Base-by-base conservation (phyloP, 2,888 invertebrate species). In the Cantharis lateralis region DNA sequence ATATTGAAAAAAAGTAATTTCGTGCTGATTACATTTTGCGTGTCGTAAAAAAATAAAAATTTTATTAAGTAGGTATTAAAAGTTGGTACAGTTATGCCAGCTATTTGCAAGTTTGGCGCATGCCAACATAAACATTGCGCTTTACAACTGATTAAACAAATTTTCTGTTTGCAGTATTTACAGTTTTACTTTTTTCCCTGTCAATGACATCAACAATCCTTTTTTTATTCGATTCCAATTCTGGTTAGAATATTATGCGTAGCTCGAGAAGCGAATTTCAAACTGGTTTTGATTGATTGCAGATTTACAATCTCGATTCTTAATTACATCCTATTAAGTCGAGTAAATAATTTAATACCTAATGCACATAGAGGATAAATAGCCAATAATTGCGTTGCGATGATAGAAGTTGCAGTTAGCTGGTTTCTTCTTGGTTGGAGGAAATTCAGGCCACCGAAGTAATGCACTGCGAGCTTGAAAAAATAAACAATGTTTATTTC, bases 291-390 rank as follows among this genome's bases (percentile, higher is more conserved):
- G 69, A 73, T 73, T 73, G 18, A 73, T 68, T 68, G 62, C 68
- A 73, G 73, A 68, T 73, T 68, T 68, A 68, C 62, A 68, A 28
- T 68, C 69, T 62, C 11, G 66, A 48, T 66, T 72, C 72, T 69
- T 73, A 69, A 73, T 73, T 73, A 62, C 73, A 69, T 68, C 62
- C 61, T 68, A 73, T 73, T 73, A 73, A 73, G 73, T 68, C 73
- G 62, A 26, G 68, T 26, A 24, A 62, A 20, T 28, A 64, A 66
- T 48, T 61, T 71, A 32, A 15, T 48, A 72, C 66, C 64, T 20
- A 68, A 72, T 62, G n/a, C 18, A 66, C 15, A 66, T 32, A 66
- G 32, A 48, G 28, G 64, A 72, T 68, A 72, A 72, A 72, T 72
- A 61, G 68, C 24, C 3, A n/a, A 66, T 68, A 68, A 73, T 68